Percentiles rank a stretch among this genome's conserved stretches.
These are phyloP conservation scores for Fabriciana adippe DNA, from an alignment of 2,888 invertebrate species.

Conservation along the genomic window DNA sequence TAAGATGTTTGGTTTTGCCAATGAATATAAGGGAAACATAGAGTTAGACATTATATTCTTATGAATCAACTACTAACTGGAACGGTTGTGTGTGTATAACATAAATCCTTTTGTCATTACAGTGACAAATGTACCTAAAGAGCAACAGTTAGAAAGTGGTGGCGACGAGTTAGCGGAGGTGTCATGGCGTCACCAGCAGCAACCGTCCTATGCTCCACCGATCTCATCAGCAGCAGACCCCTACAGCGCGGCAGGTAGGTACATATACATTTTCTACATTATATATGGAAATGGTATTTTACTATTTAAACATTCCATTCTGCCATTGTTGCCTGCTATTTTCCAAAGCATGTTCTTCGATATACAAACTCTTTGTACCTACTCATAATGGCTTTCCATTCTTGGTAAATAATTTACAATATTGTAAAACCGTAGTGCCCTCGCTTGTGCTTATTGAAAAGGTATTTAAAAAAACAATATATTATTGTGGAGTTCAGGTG, in stretches of 20 bases:
- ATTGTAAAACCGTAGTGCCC: too few species aligned
- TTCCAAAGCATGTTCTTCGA: background rate
- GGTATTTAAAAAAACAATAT: too few species aligned
- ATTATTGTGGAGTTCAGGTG: too few species aligned
- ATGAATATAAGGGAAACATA: too few species aligned
- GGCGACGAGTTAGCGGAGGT: conserved; percentile 88
- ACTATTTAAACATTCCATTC: background rate
- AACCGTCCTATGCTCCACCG: conserved; percentile 82
- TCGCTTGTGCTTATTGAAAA: too few species aligned
- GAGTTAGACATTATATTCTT: too few species aligned
- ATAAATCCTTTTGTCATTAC: conserved; percentile 44
- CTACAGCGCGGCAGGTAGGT: conserved; percentile 85
- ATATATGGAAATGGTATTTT: background rate
- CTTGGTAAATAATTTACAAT: too few species aligned
- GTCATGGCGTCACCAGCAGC: conserved; percentile 89
- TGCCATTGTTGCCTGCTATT: background rate
- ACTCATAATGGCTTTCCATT: too few species aligned
- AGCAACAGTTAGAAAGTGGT: conserved; percentile 87
- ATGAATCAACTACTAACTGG: too few species aligned
- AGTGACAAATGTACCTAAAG: conserved; percentile 90
- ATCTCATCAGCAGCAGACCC: conserved; percentile 87
- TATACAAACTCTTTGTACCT: too few species aligned
- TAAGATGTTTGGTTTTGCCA: too few species aligned
- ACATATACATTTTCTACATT: conserved; percentile 46
- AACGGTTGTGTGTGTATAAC: too few species aligned